Conservation (phyloP, 2,888 invertebrate genomes). For the Chydorus sphaericus region DNA sequence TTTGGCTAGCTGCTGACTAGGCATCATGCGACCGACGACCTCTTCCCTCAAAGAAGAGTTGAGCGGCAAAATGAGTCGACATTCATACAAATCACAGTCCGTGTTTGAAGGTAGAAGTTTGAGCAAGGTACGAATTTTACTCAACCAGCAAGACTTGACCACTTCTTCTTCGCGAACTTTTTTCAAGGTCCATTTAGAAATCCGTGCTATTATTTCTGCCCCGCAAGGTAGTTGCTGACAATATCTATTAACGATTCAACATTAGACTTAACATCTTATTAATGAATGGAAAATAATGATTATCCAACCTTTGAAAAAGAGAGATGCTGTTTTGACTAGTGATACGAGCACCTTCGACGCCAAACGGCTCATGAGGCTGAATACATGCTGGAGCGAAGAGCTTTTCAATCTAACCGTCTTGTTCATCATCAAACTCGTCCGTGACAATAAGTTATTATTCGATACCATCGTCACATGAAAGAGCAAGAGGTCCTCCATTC, state of each 20-base stretch:
- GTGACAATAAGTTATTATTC: constrained; percentile 37
- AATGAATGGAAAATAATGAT: neutral
- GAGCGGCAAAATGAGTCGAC: neutral
- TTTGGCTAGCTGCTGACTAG: constrained; percentile 1
- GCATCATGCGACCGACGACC: neutral
- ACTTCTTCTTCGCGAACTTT: neutral
- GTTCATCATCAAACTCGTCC: neutral
- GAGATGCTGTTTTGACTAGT: neutral
- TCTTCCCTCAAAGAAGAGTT: constrained; percentile 7
- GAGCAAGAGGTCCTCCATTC: no score
- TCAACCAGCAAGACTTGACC: neutral
- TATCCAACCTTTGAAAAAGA: neutral
- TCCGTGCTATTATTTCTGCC: neutral
- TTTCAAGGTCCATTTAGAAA: neutral
- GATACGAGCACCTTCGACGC: neutral
- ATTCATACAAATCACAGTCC: neutral
- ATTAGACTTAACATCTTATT: no score
- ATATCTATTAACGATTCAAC: neutral
- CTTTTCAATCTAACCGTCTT: neutral
- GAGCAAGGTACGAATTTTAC: neutral
- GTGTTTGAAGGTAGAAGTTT: neutral
- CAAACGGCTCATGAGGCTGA: neutral
- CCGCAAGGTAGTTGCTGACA: neutral
- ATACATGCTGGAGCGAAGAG: neutral
- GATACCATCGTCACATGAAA: no score